A percentile compares a stretch with the other conserved stretches of the same genome.
Conservation (phyloP, 2,888 invertebrate species). For the Eupithecia subfuscata region DNA sequence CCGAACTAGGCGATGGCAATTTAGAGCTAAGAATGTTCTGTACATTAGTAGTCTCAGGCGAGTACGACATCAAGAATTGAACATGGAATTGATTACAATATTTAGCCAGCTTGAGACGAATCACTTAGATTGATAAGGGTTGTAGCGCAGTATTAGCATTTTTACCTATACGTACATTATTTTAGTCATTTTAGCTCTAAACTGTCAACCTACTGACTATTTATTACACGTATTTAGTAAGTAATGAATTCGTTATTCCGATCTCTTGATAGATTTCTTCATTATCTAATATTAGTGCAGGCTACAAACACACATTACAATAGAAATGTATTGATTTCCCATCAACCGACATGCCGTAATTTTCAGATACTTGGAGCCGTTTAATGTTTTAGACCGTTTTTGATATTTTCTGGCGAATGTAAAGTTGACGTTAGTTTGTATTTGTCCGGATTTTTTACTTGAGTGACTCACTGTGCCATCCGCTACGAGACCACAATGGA, state of each 20-base stretch:
- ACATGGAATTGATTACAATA: conserved; percentile 64
- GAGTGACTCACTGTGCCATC: conserved; percentile 76
- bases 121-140: conserved; percentile 39
- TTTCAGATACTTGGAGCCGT: conserved; percentile 82
- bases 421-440: conserved; percentile 52
- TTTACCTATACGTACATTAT: conserved; percentile 38
- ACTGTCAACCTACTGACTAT: conserved; percentile 61
- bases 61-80: conserved; percentile 53
- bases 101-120: conserved; percentile 37
- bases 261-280: conserved; percentile 80
- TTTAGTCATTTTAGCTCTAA: conserved; percentile 64
- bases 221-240: conserved; percentile 80
- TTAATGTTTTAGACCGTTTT: conserved; percentile 63
- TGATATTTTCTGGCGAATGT: conserved; percentile 65
- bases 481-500: conserved; percentile 80
- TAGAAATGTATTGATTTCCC: conserved; percentile 81
- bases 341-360: conserved; percentile 81
- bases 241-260: conserved; percentile 76
- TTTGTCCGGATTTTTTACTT: conserved; percentile 79
- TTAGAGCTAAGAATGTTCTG: conserved; percentile 65
- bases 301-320: conserved; percentile 83
- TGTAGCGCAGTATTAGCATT: conserved; percentile 43
- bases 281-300: conserved; percentile 77
- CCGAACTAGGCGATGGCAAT: conserved; percentile 64
- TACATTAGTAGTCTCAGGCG: conserved; percentile 43